Evolutionary conservation across 1,140 invertebrate genomes (phyloP).

Genomic region (Danaus plexippus): DNA sequence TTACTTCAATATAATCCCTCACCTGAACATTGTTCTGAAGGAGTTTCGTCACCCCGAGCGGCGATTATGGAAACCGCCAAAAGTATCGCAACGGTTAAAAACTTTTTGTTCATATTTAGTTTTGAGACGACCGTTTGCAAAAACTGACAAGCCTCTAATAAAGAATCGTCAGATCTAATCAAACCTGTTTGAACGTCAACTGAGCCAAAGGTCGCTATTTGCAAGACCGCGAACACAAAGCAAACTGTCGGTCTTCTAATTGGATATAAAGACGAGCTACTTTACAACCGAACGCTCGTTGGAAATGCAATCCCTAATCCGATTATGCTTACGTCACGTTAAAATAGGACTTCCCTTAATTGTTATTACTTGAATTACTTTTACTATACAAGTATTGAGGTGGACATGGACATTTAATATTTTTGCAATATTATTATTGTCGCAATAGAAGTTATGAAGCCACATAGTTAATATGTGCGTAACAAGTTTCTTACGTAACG

Average conservation of each 20-base stretch:
- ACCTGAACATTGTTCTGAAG: constrained; percentile 38
- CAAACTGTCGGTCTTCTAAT: constrained; percentile 15
- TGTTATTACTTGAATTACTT: too few relatives aligned
- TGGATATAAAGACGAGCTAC: constrained; percentile 19
- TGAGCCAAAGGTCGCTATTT: constrained; percentile 8
- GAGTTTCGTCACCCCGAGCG: constrained; percentile 23
- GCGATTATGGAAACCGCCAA: constrained; percentile 12
- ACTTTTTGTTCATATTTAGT: constrained; percentile 23
- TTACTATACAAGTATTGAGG: too few relatives aligned
- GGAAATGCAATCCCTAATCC: too few relatives aligned
- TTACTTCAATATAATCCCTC: constrained; percentile 7
- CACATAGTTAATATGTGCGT: too few relatives aligned
- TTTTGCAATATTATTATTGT: too few relatives aligned
- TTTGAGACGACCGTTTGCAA: constrained; percentile 12
- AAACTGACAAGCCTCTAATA: constrained; percentile 14
- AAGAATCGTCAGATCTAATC: constrained; percentile 14
- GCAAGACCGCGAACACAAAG: constrained; percentile 16
- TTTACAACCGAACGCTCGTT: too few relatives aligned
- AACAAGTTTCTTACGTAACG: too few relatives aligned
- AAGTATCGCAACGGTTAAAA: constrained; percentile 17
- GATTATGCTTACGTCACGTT: too few relatives aligned
- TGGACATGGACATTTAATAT: too few relatives aligned
- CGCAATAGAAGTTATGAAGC: too few relatives aligned
- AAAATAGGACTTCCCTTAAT: too few relatives aligned
- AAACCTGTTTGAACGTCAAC: constrained; percentile 21